phyloP scores from a whole-genome alignment of 2,888 invertebrate species.

The Pollenia labialis region DNA sequence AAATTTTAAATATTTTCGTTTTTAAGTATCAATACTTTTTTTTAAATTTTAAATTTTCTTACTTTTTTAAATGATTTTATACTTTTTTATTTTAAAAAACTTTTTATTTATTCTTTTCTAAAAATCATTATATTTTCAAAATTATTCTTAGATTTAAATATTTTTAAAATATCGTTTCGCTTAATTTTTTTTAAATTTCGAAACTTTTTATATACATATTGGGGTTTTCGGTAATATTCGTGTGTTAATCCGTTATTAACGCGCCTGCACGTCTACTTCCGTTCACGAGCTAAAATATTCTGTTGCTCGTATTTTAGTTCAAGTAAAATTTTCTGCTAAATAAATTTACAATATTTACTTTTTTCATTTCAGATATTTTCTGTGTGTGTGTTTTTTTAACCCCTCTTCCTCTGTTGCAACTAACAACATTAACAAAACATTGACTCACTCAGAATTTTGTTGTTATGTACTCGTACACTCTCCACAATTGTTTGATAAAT shows the following conservation, averaged over 20 bases:
- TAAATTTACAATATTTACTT: slow-evolving; percentile 45
- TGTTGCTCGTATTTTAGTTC: slow-evolving; percentile 48
- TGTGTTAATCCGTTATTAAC: slow-evolving; percentile 41
- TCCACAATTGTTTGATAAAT: slow-evolving; percentile 39
- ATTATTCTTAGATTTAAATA: too few species aligned
- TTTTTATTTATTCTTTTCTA: too few species aligned
- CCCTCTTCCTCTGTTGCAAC: slow-evolving; percentile 4
- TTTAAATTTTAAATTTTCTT: too few species aligned
- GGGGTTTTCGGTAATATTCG: neutral
- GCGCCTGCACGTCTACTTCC: slow-evolving; percentile 63
- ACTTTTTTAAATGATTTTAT: too few species aligned
- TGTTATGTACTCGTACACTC: slow-evolving; percentile 19
- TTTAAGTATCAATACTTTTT: too few species aligned
- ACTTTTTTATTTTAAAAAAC: too few species aligned
- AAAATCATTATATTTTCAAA: too few species aligned
- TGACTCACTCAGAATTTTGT: slow-evolving; percentile 34
- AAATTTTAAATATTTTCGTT: too few species aligned
- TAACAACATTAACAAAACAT: slow-evolving; percentile 37
- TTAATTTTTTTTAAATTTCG: neutral
- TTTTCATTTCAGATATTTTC: slow-evolving; percentile 12
- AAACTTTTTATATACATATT: slow-evolving; percentile 3
- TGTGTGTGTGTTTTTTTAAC: slow-evolving; percentile 4
- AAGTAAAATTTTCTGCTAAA: slow-evolving; percentile 58
- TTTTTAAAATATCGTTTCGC: neutral
- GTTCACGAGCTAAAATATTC: slow-evolving; percentile 59